Percentiles rank a stretch among this genome's conserved stretches.
phyloP scores from a whole-genome alignment of 2,888 invertebrate species.

The Ectropis crepuscularia region DNA sequence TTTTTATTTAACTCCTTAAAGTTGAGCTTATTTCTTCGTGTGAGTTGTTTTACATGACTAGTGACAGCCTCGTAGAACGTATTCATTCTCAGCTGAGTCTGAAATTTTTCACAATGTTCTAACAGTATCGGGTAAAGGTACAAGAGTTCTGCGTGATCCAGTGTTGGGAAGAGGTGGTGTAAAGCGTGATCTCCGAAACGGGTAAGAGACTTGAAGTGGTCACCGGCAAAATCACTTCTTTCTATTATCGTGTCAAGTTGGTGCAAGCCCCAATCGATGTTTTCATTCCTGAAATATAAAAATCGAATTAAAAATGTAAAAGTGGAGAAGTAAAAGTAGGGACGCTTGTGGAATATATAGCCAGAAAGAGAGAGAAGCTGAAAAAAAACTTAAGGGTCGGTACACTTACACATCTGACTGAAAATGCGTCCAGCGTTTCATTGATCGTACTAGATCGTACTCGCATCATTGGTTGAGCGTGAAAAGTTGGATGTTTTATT shows the following conservation, averaged over 20 bases:
- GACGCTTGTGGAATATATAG: too few relatives aligned
- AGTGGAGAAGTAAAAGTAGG: too few relatives aligned
- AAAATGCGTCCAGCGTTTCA: too few relatives aligned
- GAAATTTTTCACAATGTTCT: slow-evolving; percentile 87
- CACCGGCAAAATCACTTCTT: slow-evolving; percentile 86
- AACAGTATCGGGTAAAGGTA: slow-evolving; percentile 86
- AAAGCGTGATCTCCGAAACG: slow-evolving; percentile 91
- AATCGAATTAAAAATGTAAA: too few relatives aligned
- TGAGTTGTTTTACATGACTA: slow-evolving; percentile 86
- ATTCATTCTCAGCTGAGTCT: slow-evolving; percentile 74
- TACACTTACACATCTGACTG: too few relatives aligned
- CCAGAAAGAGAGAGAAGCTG: too few relatives aligned
- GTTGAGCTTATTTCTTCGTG: slow-evolving; percentile 67
- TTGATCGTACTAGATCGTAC: too few relatives aligned
- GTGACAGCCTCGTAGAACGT: slow-evolving; percentile 86
- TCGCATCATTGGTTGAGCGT: too few relatives aligned
- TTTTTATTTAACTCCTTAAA: slow-evolving; percentile 48
- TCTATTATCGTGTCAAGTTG: slow-evolving; percentile 91
- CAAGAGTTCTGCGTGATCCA: slow-evolving; percentile 90
- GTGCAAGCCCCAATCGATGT: slow-evolving; percentile 90
- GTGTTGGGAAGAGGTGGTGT: slow-evolving; percentile 92
- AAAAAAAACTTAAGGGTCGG: too few relatives aligned
- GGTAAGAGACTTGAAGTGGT: slow-evolving; percentile 87
- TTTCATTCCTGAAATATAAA: slow-evolving; percentile 66
- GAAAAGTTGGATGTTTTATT: too few relatives aligned